Conservation (phyloP, 2,888 invertebrate species). For the Sepioteuthis lessoniana region DNA sequence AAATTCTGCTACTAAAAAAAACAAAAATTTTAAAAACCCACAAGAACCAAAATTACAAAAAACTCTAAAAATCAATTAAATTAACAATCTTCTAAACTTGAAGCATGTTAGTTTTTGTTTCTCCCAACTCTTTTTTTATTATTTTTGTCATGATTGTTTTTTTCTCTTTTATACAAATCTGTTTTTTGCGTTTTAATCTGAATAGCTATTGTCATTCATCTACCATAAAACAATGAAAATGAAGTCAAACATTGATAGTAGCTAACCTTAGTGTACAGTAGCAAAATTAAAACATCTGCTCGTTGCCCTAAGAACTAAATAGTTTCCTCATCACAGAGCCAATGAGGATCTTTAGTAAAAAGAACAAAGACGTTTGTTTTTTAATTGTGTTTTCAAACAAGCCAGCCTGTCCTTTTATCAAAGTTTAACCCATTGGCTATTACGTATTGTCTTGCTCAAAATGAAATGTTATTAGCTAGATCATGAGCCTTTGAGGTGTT, state of each 20-base stretch:
- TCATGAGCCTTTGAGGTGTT: background rate
- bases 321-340: slow-evolving; percentile 23
- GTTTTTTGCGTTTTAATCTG: background rate
- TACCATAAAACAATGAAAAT: slow-evolving; percentile 15
- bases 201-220: slow-evolving; percentile 23
- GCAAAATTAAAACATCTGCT: slow-evolving; percentile 33
- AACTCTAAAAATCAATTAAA: background rate
- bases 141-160: background rate
- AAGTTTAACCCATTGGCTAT: background rate
- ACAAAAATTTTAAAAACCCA: background rate
- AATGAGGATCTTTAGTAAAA: background rate
- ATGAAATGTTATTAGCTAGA: background rate
- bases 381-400: background rate
- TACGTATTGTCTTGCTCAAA: background rate
- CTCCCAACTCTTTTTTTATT: too few relatives aligned
- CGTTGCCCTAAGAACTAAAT: background rate
- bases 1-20: background rate
- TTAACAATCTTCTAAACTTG: slow-evolving; percentile 21
- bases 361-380: background rate
- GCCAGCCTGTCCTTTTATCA: background rate
- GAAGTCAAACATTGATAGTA: slow-evolving; percentile 33
- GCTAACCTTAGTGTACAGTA: background rate
- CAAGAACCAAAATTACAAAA: slow-evolving; percentile 33
- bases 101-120: background rate
- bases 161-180: background rate